Base-by-base conservation (phyloP, 2,888 invertebrate species). In the Caradrina kadenii region DNA sequence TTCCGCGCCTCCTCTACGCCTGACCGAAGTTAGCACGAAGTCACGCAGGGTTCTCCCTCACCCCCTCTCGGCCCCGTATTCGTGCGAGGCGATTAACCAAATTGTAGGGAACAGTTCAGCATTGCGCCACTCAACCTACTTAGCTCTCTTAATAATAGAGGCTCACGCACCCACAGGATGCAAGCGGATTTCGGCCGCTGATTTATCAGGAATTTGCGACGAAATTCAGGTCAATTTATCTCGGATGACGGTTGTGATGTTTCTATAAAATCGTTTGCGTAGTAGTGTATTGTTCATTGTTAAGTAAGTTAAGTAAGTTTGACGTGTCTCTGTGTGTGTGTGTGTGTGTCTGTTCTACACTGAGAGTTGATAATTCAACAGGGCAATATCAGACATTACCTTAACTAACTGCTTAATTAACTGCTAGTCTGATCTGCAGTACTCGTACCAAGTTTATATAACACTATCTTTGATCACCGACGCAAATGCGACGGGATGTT, bases 81-180 rank as follows among this genome's bases (percentile, higher is more conserved):
- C 86, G 87, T 86, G 87, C 82, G 88, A 86, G 87, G 87, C 90
- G 91, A 92, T 92, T 92, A 92, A 90, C 90, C 86, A 91, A 92
- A 92, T 92, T 91, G 91, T 89, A 87, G 90, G 87, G 89, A 89
- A 90, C 82, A 87, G 89, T 85, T 87, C 87, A 89, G 90, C 89
- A 91, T 79, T 91, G 91, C 90, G 89, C 87, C 82, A 89, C 84
- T 86, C 75, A 73, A 72, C 80, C 80, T 85, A 83, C 81, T 85
- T 86, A 84, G 77, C 63, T 70, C 82, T 78, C 72, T 81, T 83
- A 85, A 82, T 83, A 81, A 83, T 81, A 56, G 69, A 77, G 73
- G 69, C 76, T 70, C 82, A 83, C 85, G 83, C 85, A 85, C 73
- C 63, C 39, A 31, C 42, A 68, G 73, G 75, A 74, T 83, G 76